Base-by-base conservation (phyloP, 2,797 vertebrate species). In the Poeciliopsis presidionis region DNA sequence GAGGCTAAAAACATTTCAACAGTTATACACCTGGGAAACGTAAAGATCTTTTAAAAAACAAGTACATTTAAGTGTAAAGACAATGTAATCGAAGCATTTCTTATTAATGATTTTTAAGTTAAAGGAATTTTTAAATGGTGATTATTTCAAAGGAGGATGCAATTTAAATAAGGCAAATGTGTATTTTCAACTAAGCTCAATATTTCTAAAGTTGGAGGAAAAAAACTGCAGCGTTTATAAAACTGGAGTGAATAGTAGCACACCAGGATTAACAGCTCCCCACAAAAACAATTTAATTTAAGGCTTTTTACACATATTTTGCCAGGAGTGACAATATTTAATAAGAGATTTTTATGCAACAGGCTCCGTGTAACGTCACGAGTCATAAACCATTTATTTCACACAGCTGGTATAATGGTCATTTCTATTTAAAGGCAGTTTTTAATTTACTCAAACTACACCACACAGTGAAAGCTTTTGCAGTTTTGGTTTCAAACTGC, bases 401-500 rank as follows among this genome's bases (percentile, higher is more conserved):
- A 20, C 39, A 4, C 12, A 39, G n/a, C 20, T 57, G 25, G 7
- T 22, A 53, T 55, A 22, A 74, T 18, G 3, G 28, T 14, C 16
- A 33, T 28, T 9, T 63, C 25, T 7, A 71, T 13, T 72, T 72
- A 57, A 20, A 74, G 1, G 0, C 5, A 5, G 51, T n/a, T 69
- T 72, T 55, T 4, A 9, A 59, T n/a, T 41, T 25, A 3, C 22
- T 25, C 33, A 77, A 33, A 67, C 25, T 33, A 30, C 33, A 39
- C 67, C 69, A 55, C 61, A 79, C 70, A 36, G 73, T 77, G 73
- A 49, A 28, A 2, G 71, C 61, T 28, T 20, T 33, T 7, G 4
- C n/a, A 18, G 16, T 4, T n/a, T 67, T 65, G 12, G 36, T 74
- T 59, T 84, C 43, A 80, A 72, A 72, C 20, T 25, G 45, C 2